Percentiles rank a stretch among this genome's conserved stretches.
phyloP scores from a whole-genome alignment of 2,113 vertebrate species.

The Campylorhamphus procurvoides region DNA sequence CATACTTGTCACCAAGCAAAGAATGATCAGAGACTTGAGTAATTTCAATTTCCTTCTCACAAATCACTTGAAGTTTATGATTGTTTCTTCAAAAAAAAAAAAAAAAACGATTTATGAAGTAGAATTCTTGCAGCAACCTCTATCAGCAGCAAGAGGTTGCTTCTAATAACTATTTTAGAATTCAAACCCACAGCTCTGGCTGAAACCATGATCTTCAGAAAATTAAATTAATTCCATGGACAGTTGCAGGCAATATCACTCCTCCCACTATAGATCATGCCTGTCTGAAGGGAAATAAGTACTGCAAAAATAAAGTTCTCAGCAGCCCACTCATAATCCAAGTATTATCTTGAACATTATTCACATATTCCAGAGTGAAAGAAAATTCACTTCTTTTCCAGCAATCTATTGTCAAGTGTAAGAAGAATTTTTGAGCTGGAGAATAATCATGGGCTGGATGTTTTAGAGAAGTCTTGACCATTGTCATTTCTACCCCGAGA shows the following conservation, averaged over 20 bases:
- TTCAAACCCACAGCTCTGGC: neutral
- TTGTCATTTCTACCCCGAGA: neutral
- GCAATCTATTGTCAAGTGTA: neutral
- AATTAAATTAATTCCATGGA: neutral
- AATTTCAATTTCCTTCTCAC: slow-evolving; percentile 27
- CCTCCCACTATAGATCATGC: neutral
- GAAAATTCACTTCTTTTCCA: neutral
- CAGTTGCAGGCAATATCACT: neutral
- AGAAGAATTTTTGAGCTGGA: neutral
- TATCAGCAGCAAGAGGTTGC: neutral
- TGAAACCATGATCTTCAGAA: neutral
- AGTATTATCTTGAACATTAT: neutral
- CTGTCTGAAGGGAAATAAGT: neutral
- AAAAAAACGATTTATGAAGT: neutral
- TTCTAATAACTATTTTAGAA: neutral
- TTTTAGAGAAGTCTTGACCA: neutral
- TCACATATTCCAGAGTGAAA: neutral
- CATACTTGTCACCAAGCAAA: slow-evolving; percentile 9
- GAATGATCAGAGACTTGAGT: neutral
- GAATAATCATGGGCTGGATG: neutral
- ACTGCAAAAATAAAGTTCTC: neutral
- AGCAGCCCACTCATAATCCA: neutral
- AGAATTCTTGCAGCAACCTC: neutral
- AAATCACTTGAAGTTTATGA: slow-evolving; percentile 5
- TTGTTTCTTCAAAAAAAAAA: neutral